A percentile compares a stretch with the other conserved stretches of the same genome.
These are phyloP conservation scores for Odobenus rosmarus DNA, from an alignment of 2,113 vertebrate species.

Conservation along the genomic window DNA sequence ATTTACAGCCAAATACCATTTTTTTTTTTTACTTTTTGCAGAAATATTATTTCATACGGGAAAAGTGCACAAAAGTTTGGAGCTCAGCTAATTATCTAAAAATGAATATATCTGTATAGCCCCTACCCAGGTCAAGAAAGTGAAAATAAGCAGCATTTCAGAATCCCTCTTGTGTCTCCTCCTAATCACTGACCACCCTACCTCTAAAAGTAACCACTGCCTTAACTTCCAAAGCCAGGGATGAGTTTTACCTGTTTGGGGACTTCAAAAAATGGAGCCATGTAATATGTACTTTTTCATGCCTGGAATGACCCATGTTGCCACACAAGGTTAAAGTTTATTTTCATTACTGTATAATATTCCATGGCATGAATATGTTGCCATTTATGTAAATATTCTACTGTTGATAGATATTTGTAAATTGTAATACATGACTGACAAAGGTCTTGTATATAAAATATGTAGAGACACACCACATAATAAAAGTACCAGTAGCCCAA, in stretches of 20 bases:
- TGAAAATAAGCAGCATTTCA: background rate
- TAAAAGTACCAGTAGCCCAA: background rate
- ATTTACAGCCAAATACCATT: background rate
- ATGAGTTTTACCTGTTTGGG: background rate
- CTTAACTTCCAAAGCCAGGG: background rate
- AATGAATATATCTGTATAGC: background rate
- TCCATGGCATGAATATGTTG: background rate
- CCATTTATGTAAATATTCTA: background rate
- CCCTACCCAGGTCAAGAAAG: background rate
- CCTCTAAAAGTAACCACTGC: background rate
- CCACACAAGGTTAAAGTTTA: background rate
- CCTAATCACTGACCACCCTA: background rate
- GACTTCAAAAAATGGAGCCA: background rate
- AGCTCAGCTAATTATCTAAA: background rate
- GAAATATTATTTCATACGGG: background rate
- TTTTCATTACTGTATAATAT: background rate
- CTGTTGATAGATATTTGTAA: background rate
- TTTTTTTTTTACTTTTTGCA: constrained; percentile 24
- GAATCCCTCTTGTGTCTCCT: background rate
- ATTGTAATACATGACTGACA: background rate
- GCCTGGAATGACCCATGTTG: background rate
- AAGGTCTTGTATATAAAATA: background rate
- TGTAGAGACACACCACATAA: background rate
- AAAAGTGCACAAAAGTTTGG: background rate
- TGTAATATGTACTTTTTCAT: background rate